Base-by-base conservation (phyloP, 2,113 vertebrate species). In the Trematomus loennbergii region DNA sequence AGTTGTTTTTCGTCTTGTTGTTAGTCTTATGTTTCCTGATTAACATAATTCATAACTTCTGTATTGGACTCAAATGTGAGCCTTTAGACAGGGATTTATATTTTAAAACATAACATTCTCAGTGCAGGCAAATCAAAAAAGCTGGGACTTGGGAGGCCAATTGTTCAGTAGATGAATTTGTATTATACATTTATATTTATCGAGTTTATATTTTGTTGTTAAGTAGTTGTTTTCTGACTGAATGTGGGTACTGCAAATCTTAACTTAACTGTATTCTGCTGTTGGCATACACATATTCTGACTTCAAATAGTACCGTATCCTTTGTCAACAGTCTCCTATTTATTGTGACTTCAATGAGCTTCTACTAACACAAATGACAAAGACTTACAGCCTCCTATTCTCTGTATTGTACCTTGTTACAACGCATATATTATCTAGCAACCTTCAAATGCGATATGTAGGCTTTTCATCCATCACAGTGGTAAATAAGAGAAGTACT, bases 381-480 rank as follows among this genome's bases (percentile, higher is more conserved):
- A 73, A 64, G 62, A 61, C 50, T 29, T 45, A 36, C 45, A 69
- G 13, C 8, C 13, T 73, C 45, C 7, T 11, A 3, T 17, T 69
- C 9, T 45, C 9, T 64, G 10, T 54, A 49, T 62, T 49, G 79
- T 53, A 76, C 67, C 48, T 62, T 60, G 33, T 29, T 54, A 12
- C 59, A 60, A 45, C 13, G 46, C 17, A 59, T 46, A 33, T 18
- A 25, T 40, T 17, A 67, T 18, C 36, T 68, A 73, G n/a, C 60
- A 75, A 46, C 55, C 50, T 63, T 25, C 18, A 63, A 52, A 49
- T 25, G 70, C 22, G 7, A 59, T 3, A 72, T 52, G 12, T 4
- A 45, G 18, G 45, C 15, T 55, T 78, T 85, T 75, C 33, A 75
- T 78, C 57, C 9, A 63, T 78, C 61, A 58, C 50, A 74, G 49